Conservation (phyloP, 2,888 invertebrate genomes). For the Pseudococcus longispinus region DNA sequence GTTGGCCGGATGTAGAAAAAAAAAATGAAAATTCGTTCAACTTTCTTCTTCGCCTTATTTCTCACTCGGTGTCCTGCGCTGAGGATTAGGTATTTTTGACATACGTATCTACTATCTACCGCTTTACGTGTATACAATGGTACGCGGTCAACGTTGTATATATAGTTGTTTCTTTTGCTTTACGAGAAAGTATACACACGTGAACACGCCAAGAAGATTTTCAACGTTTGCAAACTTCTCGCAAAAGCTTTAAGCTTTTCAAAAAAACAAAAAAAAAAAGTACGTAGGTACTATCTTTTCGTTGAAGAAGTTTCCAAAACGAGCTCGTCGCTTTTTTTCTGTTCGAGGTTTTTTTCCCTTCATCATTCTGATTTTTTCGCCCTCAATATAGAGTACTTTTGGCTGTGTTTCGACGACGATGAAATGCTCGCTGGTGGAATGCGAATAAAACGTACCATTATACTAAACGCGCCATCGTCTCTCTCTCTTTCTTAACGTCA, state of each 20-base stretch:
- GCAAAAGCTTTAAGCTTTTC: constrained; percentile 10
- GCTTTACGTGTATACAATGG: too few species aligned
- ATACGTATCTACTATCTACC: background rate
- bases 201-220: background rate
- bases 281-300: background rate
- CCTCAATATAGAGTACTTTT: background rate
- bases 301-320: constrained; percentile 19
- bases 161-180: background rate
- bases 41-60: too few species aligned
- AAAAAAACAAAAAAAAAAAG: background rate
- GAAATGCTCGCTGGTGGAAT: background rate
- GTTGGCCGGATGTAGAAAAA: background rate
- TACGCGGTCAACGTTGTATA: background rate
- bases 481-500: background rate
- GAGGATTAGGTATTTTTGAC: background rate
- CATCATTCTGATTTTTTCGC: background rate
- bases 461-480: constrained; percentile 4
- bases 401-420: background rate
- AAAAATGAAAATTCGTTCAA: background rate
- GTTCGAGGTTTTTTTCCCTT: background rate
- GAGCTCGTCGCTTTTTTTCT: background rate
- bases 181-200: background rate
- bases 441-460: background rate
- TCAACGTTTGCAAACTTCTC: background rate
- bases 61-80: background rate